phyloP scores from a whole-genome alignment of 2,797 vertebrate genomes.

The Amblyraja radiata region DNA sequence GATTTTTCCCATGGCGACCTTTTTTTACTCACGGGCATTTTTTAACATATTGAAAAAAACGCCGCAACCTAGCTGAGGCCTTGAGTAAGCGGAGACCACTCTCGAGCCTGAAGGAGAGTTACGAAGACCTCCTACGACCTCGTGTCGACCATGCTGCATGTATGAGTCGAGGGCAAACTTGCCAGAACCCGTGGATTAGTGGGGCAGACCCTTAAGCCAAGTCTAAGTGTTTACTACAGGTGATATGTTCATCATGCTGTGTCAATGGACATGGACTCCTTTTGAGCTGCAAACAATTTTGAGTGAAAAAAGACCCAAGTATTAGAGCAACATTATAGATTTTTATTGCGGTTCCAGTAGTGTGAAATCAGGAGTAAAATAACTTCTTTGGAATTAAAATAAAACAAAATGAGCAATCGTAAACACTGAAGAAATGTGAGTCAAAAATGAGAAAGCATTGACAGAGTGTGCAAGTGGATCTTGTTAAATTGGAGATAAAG shows the following conservation, averaged over 20 bases:
- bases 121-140: too few species aligned
- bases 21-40: too few species aligned
- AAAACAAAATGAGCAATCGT: background rate
- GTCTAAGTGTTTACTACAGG: background rate
- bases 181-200: too few species aligned
- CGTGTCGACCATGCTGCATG: too few species aligned
- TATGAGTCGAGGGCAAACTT: too few species aligned
- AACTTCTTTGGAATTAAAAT: background rate
- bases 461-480: background rate
- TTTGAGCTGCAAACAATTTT: background rate
- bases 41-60: too few species aligned
- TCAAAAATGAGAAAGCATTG: background rate
- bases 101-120: too few species aligned
- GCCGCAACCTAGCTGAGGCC: too few species aligned
- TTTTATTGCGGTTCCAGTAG: too few species aligned
- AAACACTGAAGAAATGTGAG: background rate
- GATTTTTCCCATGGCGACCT: too few species aligned
- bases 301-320: background rate
- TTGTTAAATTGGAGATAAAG: background rate
- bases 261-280: background rate
- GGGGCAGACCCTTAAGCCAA: background rate
- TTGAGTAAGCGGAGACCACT: too few species aligned
- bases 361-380: background rate
- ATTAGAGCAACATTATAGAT: background rate
- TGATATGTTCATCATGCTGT: background rate